Conservation (phyloP, 2,888 invertebrate species). For the Rapana venosa region DNA sequence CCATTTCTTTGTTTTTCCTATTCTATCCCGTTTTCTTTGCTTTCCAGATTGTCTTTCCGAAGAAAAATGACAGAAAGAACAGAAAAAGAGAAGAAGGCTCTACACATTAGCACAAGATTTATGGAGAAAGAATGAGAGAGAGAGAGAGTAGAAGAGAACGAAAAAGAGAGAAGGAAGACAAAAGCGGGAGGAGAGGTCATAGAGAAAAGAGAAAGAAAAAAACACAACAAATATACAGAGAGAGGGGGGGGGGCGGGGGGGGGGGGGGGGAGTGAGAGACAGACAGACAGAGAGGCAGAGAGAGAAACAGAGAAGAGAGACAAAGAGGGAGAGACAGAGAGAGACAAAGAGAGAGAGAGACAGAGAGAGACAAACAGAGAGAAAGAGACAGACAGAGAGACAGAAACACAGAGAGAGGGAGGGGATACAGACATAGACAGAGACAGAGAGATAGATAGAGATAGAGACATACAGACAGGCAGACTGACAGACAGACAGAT, state of each 20-base stretch:
- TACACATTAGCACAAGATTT: too few relatives aligned
- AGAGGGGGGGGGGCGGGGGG: neutral
- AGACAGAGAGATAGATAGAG: neutral
- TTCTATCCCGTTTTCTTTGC: too few relatives aligned
- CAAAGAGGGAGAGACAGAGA: neutral
- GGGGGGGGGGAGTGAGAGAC: neutral
- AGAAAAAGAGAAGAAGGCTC: too few relatives aligned
- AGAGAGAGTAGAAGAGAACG: neutral
- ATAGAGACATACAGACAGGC: neutral
- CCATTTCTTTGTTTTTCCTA: too few relatives aligned
- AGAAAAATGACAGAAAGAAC: too few relatives aligned
- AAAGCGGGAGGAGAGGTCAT: too few relatives aligned
- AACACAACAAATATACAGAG: neutral
- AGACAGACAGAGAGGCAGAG: neutral
- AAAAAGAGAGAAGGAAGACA: neutral
- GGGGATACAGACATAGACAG: neutral
- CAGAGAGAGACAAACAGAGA: too few relatives aligned
- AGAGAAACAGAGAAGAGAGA: neutral
- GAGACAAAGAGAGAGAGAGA: too few relatives aligned
- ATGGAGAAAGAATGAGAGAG: neutral
- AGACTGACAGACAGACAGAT: neutral
- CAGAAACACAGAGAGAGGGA: too few relatives aligned
- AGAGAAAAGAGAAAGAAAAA: neutral
- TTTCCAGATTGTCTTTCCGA: too few relatives aligned
- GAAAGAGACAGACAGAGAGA: too few relatives aligned